Base-by-base conservation (phyloP, 2,888 invertebrate genomes). In the Latrodectus elegans region DNA sequence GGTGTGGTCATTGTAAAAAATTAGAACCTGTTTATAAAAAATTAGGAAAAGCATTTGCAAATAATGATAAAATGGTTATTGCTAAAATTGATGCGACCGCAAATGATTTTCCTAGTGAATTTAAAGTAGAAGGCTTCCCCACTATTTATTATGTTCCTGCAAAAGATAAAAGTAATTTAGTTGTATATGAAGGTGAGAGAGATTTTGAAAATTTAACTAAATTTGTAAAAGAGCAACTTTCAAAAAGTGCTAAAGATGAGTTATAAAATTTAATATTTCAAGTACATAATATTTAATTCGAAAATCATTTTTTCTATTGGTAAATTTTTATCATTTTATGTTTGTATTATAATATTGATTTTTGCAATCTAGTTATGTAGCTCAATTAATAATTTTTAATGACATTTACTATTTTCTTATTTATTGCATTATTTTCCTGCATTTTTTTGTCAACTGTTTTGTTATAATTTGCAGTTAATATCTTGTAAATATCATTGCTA, bases 1-100 rank as follows among this genome's bases (percentile, higher is more conserved):
- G 94, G 94, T 94, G 94, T 90, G 94, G 94, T 4, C 94, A 94
- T 90, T 94, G 94, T 91, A 94, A 94, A 91, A 91, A 92, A 55
- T 92, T 94, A 68, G 94, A 94, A 89, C 93, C 94, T 14, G 91
- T 91, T 12, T 93, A 92, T 90, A 92, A 92, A 77, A 92, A 93
- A 73, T 90, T 93, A 10, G 92, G 92, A 17, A 92, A 92, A 89
- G 90, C 91, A 71, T 90, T 92, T 86, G 83, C 89, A 9, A 89
- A 90, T 9, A 89, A 90, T 72, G 88, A 89, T 53, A 89, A 90
- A 67, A 79, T 92, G 49, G 77, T 91, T 4, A 90, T 92, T 72
- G 91, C 91, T 4, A 92, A 92, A 90, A 91, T 92, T 89, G 92
- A 92, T 90, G 92, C 91, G 10, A 91, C 91, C 17, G 90, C 90